Percentiles rank a stretch among this genome's conserved stretches.
Conservation (phyloP, 2,888 invertebrate species). For the Cylindroiulus punctatus region DNA sequence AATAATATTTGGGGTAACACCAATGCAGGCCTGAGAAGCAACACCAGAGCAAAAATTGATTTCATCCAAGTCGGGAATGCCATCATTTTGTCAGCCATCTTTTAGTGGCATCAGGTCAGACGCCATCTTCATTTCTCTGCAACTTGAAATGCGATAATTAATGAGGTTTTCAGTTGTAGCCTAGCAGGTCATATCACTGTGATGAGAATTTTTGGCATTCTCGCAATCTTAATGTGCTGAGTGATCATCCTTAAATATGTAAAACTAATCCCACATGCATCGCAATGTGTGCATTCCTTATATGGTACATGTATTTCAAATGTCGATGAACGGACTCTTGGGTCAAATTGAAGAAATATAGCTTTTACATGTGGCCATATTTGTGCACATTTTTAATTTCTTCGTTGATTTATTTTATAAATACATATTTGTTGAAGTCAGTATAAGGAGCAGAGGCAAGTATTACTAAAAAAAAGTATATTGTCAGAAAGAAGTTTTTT, state of each 20-base stretch:
- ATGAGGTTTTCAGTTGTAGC: background rate
- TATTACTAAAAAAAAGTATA: too few relatives aligned
- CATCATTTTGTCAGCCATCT: background rate
- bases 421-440: too few relatives aligned
- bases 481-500: too few relatives aligned
- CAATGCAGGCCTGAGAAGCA: background rate
- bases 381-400: too few relatives aligned
- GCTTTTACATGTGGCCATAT: too few relatives aligned
- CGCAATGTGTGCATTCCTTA: too few relatives aligned
- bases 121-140: background rate
- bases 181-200: background rate
- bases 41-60: background rate
- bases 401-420: too few relatives aligned
- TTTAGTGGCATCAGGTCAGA: constrained; percentile 36
- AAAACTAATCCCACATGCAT: background rate
- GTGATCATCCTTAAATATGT: background rate
- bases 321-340: too few relatives aligned
- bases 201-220: constrained; percentile 4
- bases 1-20: constrained; percentile 5
- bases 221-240: background rate
- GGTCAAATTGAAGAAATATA: too few relatives aligned
- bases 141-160: background rate
- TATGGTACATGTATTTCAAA: too few relatives aligned
- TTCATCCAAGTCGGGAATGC: background rate
- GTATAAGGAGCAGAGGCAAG: too few relatives aligned